Percentiles rank a stretch among this genome's conserved stretches.
Evolutionary conservation across 2,888 invertebrate genomes (phyloP).

Genomic region (Cephus rjabovi): DNA sequence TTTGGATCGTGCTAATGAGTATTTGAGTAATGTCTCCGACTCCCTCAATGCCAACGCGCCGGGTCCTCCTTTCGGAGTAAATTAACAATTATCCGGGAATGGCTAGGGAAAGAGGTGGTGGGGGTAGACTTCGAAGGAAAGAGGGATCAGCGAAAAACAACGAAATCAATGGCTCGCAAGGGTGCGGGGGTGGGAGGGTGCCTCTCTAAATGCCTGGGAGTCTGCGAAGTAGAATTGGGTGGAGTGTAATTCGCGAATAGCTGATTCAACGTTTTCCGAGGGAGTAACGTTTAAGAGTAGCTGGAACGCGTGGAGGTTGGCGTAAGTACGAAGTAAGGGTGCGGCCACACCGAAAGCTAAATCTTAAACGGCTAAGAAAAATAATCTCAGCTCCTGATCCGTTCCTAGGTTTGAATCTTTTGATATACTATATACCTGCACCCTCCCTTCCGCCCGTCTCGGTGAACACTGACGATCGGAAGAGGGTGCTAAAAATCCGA

Average conservation of each 20-base stretch:
- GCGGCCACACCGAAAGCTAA: slow-evolving; percentile 11
- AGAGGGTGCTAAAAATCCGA: not conserved
- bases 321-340: slow-evolving; percentile 17
- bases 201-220: slow-evolving; percentile 6
- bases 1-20: slow-evolving; percentile 61
- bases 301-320: slow-evolving; percentile 9
- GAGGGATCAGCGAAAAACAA: slow-evolving; percentile 15
- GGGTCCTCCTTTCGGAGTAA: slow-evolving; percentile 44
- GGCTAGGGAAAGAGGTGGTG: slow-evolving; percentile 13
- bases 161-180: slow-evolving; percentile 18
- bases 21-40: slow-evolving; percentile 59
- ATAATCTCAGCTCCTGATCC: not conserved
- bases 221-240: slow-evolving; percentile 27
- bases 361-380: not conserved
- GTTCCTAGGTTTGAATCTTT: not conserved
- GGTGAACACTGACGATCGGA: not conserved
- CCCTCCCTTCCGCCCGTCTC: not conserved
- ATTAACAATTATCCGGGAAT: slow-evolving; percentile 47
- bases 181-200: not conserved
- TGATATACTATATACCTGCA: not conserved
- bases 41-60: slow-evolving; percentile 31
- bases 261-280: slow-evolving; percentile 47
- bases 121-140: slow-evolving; percentile 11
- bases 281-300: slow-evolving; percentile 5
- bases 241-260: slow-evolving; percentile 40